Base-by-base conservation (phyloP, 2,797 vertebrate species). In the Thamnophis elegans region DNA sequence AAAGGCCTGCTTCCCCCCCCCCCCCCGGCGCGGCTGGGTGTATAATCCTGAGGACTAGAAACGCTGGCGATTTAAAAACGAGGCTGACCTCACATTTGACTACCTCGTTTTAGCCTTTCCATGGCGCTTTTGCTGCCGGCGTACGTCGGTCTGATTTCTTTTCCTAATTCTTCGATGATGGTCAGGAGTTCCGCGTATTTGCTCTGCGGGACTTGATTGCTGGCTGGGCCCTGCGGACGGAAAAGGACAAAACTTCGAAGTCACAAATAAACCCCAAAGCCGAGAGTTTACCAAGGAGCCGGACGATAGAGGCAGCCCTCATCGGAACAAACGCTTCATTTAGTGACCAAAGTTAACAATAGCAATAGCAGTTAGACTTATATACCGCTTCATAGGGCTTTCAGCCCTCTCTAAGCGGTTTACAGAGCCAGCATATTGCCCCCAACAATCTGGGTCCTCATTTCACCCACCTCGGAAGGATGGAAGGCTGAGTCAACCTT, bases 41-140 rank as follows among this genome's bases (percentile, higher is more conserved):
- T 28, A 65, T 14, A 25, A 32, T 11, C 59, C 36, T 26, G 25
- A 82, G 42, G 68, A 89, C 68, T 32, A 85, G 42, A 60, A 32
- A 36, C 62, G 90, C 92, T 85, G 22, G 88, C 92, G 92, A 89
- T 92, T 94, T 89, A 56, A 90, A 89, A 58, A 16, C 89, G 0
- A 0, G 87, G 91, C 47, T 91, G 90, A 9, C 32, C 22, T 1
- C 59, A 0, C 28, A 28, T 73, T 95, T 96, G 3, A 5, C 47
- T 47, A 99, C 99, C 99, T 98, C 99, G 98, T 97, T 99, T 99
- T 95, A 99, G 98, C 94, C 99, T 98, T 96, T 99, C 99, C 99
- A 99, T 99, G 1, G 99, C 99, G n/a, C 99, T 99, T 98, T 99
- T 99, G 93, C 99, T 99, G 89, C 99, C 99, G 1, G 99, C 99